phyloP scores from a whole-genome alignment of 2,888 invertebrate genomes.

The Megamerina dolium region DNA sequence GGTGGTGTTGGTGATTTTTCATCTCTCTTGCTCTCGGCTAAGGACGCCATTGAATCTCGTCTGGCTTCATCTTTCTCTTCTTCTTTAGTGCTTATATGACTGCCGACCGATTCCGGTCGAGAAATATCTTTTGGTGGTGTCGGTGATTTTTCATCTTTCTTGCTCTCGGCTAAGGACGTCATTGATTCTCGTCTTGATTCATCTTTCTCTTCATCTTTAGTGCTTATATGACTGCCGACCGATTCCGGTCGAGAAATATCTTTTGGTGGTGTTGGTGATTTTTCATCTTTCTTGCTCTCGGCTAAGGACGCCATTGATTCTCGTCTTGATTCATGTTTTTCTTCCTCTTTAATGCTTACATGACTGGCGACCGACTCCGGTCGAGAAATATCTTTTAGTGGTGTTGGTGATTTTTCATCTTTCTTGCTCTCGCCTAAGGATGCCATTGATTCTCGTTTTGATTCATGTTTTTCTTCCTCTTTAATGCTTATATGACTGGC shows the following conservation, averaged over 20 bases:
- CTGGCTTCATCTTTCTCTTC: constrained; percentile 6
- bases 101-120: constrained; percentile 13
- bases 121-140: constrained; percentile 18
- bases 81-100: constrained; percentile 1
- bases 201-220: constrained; percentile 5
- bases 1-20: constrained; percentile 14
- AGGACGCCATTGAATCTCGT: constrained; percentile 9
- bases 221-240: constrained; percentile 14
- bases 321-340: constrained; percentile 17
- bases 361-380: constrained; percentile 12
- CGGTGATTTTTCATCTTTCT: constrained; percentile 15
- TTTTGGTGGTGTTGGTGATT: constrained; percentile 14
- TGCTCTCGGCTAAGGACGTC: constrained; percentile 9
- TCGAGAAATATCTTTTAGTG: constrained; percentile 8
- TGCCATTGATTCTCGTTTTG: constrained; percentile 11
- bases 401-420: constrained; percentile 6
- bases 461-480: constrained; percentile 6
- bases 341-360: constrained; percentile 11
- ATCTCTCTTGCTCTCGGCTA: constrained; percentile 11
- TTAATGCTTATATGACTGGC: constrained; percentile 2
- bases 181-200: constrained; percentile 9
- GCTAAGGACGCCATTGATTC: constrained; percentile 9
- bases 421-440: constrained; percentile 5
- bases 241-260: constrained; percentile 21
- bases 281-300: constrained; percentile 11